These are phyloP conservation scores for Scelioninae gen. 1 DNA, from an alignment of 2,888 invertebrate genomes.

Conservation along the genomic window DNA sequence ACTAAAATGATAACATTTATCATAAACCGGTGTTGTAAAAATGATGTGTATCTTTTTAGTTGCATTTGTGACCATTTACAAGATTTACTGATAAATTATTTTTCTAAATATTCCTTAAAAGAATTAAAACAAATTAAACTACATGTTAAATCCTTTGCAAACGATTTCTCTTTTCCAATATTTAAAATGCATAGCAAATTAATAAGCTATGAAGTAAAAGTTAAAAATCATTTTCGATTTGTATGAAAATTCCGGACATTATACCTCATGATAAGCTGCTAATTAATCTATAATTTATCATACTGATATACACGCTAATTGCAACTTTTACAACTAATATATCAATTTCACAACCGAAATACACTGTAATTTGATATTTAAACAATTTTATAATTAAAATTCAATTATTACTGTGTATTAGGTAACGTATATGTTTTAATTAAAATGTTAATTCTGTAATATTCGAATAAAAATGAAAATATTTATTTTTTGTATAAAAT, in stretches of 20 bases:
- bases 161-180: constrained; percentile 26
- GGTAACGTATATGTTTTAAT: too few relatives aligned
- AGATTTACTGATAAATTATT: too few relatives aligned
- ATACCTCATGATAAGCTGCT: constrained; percentile 5
- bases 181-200: constrained; percentile 1
- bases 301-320: neutral
- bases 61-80: too few relatives aligned
- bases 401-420: neutral
- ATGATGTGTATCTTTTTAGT: too few relatives aligned
- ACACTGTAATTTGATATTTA: neutral
- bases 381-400: neutral
- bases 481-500: too few relatives aligned
- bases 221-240: constrained; percentile 18
- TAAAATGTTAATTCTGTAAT: too few relatives aligned
- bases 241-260: constrained; percentile 6
- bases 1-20: too few relatives aligned
- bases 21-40: too few relatives aligned
- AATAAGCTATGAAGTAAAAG: constrained; percentile 15
- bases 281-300: constrained; percentile 18
- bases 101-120: too few relatives aligned
- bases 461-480: too few relatives aligned
- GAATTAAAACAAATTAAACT: too few relatives aligned
- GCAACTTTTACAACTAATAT: neutral
- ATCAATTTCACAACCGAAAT: neutral
- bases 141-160: too few relatives aligned